These are phyloP conservation scores for Myrmophylax atrothorax DNA, from an alignment of 2,113 vertebrate genomes.

Conservation along the genomic window DNA sequence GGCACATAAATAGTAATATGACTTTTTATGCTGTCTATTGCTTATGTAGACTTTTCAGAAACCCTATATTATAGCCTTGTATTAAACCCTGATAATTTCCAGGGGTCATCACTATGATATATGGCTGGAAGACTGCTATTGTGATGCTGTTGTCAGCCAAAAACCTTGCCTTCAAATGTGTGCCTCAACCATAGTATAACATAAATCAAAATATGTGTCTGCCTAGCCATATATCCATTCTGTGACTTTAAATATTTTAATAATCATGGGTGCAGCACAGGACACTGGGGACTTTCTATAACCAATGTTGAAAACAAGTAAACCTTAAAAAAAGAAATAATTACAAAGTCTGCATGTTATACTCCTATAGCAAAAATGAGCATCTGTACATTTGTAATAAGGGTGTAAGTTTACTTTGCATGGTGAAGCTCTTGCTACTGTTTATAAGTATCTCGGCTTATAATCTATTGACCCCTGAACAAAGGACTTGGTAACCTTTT, in stretches of 20 bases:
- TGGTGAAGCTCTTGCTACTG: background rate
- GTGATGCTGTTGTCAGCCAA: conserved; percentile 66
- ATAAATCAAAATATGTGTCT: conserved; percentile 71
- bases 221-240: conserved; percentile 61
- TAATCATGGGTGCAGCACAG: conserved; percentile 48
- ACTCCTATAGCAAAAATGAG: background rate
- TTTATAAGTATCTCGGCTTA: background rate
- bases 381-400: background rate
- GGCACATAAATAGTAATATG: conserved; percentile 69
- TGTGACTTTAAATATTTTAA: conserved; percentile 76
- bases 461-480: background rate
- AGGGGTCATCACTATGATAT: conserved; percentile 55
- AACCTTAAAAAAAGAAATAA: background rate
- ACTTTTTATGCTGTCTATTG: conserved; percentile 65
- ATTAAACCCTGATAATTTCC: conserved; percentile 58
- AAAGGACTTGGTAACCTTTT: background rate
- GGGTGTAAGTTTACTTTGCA: background rate
- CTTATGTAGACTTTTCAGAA: conserved; percentile 61
- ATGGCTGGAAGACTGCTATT: conserved; percentile 59
- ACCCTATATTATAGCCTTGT: conserved; percentile 54
- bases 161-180: conserved; percentile 70
- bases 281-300: conserved; percentile 36
- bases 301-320: conserved; percentile 16
- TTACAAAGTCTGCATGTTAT: background rate
- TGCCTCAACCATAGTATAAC: conserved; percentile 34